These are phyloP conservation scores for Erannis defoliaria DNA, from an alignment of 2,888 invertebrate species.

Conservation along the genomic window DNA sequence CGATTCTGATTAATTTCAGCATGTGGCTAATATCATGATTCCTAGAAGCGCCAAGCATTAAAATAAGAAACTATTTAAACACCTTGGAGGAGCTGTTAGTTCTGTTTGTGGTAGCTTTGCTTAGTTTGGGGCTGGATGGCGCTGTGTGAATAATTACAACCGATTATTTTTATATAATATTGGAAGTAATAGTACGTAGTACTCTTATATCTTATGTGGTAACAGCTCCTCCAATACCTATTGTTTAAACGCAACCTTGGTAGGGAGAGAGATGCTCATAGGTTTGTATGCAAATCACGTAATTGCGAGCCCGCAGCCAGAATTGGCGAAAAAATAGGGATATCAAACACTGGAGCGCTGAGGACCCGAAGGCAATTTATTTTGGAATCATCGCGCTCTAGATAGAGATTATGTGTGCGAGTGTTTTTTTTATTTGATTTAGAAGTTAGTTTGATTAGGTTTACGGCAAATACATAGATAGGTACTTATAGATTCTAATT, in stretches of 20 bases:
- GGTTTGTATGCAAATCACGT: conserved; percentile 72
- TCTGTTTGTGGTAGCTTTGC: too few species aligned
- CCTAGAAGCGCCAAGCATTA: conserved; percentile 35
- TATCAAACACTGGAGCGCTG: conserved; percentile 39
- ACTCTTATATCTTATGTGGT: too few species aligned
- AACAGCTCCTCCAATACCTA: too few species aligned
- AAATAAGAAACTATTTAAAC: conserved; percentile 32
- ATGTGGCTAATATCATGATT: not conserved
- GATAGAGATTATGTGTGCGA: not conserved
- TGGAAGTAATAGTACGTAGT: too few species aligned
- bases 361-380: conserved; percentile 35
- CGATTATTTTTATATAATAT: too few species aligned
- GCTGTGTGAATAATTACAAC: too few species aligned
- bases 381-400: conserved; percentile 22
- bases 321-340: conserved; percentile 42
- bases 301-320: conserved; percentile 60
- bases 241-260: conserved; percentile 26
- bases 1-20: not conserved
- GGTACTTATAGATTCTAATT: too few species aligned
- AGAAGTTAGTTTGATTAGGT: too few species aligned
- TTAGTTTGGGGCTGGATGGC: too few species aligned
- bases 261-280: conserved; percentile 49
- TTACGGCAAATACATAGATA: too few species aligned
- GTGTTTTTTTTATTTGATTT: not conserved
- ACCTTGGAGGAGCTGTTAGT: too few species aligned